A percentile compares a stretch with the other conserved stretches of the same genome.
Evolutionary conservation across 2,888 invertebrate genomes (phyloP).

Genomic region (Rotaria magnacalcarata): DNA sequence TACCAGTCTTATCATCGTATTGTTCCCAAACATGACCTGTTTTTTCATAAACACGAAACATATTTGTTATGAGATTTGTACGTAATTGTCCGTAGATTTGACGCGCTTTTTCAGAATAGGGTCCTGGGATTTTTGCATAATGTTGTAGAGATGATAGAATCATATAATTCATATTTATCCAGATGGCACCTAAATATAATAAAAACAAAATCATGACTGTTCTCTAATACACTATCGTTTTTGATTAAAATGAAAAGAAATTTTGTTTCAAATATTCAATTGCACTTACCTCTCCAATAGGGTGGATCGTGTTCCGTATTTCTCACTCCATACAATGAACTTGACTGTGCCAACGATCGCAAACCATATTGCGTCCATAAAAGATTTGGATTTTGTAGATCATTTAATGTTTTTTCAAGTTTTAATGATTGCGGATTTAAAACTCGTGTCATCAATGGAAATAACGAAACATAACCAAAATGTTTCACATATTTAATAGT

Average conservation of each 20-base stretch:
- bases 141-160: slow-evolving; percentile 75
- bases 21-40: slow-evolving; percentile 96
- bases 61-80: slow-evolving; percentile 75
- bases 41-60: slow-evolving; percentile 75
- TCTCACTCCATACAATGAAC: slow-evolving; percentile 79
- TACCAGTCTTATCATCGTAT: slow-evolving; percentile 82
- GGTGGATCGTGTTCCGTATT: slow-evolving; percentile 97
- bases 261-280: too few species aligned
- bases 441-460: slow-evolving; percentile 82
- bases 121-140: slow-evolving; percentile 69
- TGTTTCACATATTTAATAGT: slow-evolving; percentile 70
- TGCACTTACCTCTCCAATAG: slow-evolving; percentile 73
- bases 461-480: slow-evolving; percentile 88
- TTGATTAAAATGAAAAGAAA: too few species aligned
- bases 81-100: slow-evolving; percentile 66
- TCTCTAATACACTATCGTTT: too few species aligned
- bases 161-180: slow-evolving; percentile 94
- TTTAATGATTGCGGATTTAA: slow-evolving; percentile 76
- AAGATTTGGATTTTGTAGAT: slow-evolving; percentile 73
- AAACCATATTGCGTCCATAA: slow-evolving; percentile 65
- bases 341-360: slow-evolving; percentile 75
- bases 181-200: slow-evolving; percentile 68
- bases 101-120: slow-evolving; percentile 63
- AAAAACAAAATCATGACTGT: not conserved
- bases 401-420: slow-evolving; percentile 72